Conservation (phyloP, 2,797 vertebrate species). For the Hapalemur alaotrensis region DNA sequence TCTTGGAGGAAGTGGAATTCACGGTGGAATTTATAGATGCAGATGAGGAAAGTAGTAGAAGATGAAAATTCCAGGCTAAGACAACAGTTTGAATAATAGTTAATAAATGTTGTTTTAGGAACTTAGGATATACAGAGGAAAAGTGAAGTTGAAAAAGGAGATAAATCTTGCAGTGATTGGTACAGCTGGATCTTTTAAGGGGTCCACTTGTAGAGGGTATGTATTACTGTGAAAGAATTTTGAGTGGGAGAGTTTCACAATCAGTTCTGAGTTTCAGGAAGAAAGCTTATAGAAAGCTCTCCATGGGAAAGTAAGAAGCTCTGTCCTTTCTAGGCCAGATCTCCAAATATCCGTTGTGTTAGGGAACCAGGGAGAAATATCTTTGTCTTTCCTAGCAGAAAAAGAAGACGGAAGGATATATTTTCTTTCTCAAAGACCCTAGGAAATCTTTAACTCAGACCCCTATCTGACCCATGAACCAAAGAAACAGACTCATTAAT, state of each 20-base stretch:
- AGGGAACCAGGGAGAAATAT: not conserved
- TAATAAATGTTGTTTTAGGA: not conserved
- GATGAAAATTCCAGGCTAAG: not conserved
- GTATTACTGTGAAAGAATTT: not conserved
- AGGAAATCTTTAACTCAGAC: conserved; percentile 68
- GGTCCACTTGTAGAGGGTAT: not conserved
- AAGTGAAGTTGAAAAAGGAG: not conserved
- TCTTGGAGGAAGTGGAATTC: not conserved
- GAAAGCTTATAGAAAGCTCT: not conserved
- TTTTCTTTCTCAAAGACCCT: conserved; percentile 54
- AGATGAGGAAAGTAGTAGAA: not conserved
- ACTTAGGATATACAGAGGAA: not conserved
- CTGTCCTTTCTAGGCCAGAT: not conserved
- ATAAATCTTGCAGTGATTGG: not conserved
- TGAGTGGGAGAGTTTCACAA: not conserved
- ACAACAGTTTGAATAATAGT: not conserved
- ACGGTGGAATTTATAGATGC: not conserved
- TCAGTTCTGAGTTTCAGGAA: not conserved
- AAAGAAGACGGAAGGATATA: conserved; percentile 1
- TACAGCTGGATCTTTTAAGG: not conserved
- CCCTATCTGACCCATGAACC: conserved; percentile 64
- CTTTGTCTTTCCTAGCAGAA: not conserved
- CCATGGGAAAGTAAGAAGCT: not conserved
- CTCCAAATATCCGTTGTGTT: not conserved
- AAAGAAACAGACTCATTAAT: conserved; percentile 69